Conservation (phyloP, 1,140 invertebrate species). For the Drosophila yakuba region DNA sequence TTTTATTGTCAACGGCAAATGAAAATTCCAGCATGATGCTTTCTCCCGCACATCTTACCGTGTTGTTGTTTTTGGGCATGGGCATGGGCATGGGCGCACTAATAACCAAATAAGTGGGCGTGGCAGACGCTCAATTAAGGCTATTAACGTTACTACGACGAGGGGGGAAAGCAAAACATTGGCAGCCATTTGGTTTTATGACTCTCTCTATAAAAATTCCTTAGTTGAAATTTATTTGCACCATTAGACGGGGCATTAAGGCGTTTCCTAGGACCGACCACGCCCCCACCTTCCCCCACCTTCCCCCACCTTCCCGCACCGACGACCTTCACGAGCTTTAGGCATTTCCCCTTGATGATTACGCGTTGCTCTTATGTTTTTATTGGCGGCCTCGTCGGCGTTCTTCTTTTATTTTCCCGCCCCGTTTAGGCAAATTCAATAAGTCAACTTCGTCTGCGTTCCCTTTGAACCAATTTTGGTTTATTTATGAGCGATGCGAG, state of each 20-base stretch:
- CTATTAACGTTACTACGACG: conserved; percentile 75
- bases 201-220: conserved; percentile 81
- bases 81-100: conserved; percentile 42
- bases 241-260: conserved; percentile 80
- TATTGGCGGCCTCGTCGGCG: conserved; percentile 28
- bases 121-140: conserved; percentile 81
- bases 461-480: conserved; percentile 66
- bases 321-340: conserved; percentile 13
- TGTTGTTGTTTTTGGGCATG: conserved; percentile 43
- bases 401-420: conserved; percentile 1
- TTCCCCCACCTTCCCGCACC: background rate
- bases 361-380: conserved; percentile 66
- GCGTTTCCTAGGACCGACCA: conserved; percentile 48
- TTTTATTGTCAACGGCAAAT: conserved; percentile 76
- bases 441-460: conserved; percentile 62
- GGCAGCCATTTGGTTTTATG: conserved; percentile 80
- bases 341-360: conserved; percentile 48
- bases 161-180: conserved; percentile 52
- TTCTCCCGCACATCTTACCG: conserved; percentile 1
- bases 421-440: conserved; percentile 68
- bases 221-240: conserved; percentile 83
- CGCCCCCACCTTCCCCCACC: background rate
- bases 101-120: conserved; percentile 83
- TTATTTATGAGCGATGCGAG: conserved; percentile 80
- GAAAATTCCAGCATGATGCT: conserved; percentile 74